Percentiles rank a stretch among this genome's conserved stretches.
These are phyloP conservation scores for Schlechtendalia chinensis DNA, from an alignment of 1,140 invertebrate species.

Conservation along the genomic window DNA sequence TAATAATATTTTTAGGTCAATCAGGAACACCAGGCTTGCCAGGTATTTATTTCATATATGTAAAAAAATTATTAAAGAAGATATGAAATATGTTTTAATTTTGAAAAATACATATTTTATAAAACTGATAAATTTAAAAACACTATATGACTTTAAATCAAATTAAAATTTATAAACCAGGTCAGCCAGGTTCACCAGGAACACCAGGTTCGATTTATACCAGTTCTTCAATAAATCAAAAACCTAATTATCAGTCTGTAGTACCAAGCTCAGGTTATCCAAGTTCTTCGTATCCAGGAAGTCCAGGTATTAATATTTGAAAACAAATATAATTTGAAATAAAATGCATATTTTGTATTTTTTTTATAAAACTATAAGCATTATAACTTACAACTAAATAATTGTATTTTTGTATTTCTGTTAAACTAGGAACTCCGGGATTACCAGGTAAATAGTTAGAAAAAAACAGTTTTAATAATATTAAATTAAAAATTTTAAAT, in stretches of 20 bases:
- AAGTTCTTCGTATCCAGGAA: constrained; percentile 26
- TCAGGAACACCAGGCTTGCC: constrained; percentile 51
- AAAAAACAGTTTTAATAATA: not conserved
- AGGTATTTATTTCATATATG: constrained; percentile 21
- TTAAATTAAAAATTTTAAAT: not conserved
- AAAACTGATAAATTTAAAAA: not conserved
- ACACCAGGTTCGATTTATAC: constrained; percentile 51
- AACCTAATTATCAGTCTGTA: constrained; percentile 51
- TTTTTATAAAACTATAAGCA: too few relatives aligned
- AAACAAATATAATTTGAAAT: not conserved
- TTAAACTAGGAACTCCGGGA: constrained; percentile 50
- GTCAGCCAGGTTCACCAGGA: constrained; percentile 53
- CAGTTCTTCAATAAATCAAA: constrained; percentile 38
- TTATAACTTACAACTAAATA: not conserved
- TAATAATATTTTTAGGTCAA: constrained; percentile 40
- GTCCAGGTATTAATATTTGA: constrained; percentile 21
- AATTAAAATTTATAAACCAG: constrained; percentile 13
- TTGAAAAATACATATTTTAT: not conserved
- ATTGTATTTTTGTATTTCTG: not conserved
- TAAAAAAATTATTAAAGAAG: too few relatives aligned
- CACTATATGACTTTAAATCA: not conserved
- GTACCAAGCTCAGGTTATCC: constrained; percentile 21
- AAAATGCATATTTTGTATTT: not conserved
- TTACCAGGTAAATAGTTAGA: constrained; percentile 45
- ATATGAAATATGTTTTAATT: too few relatives aligned